A percentile compares a stretch with the other conserved stretches of the same genome.
Evolutionary conservation across 1,140 invertebrate species (phyloP).

Genomic region (Eriosoma lanigerum): DNA sequence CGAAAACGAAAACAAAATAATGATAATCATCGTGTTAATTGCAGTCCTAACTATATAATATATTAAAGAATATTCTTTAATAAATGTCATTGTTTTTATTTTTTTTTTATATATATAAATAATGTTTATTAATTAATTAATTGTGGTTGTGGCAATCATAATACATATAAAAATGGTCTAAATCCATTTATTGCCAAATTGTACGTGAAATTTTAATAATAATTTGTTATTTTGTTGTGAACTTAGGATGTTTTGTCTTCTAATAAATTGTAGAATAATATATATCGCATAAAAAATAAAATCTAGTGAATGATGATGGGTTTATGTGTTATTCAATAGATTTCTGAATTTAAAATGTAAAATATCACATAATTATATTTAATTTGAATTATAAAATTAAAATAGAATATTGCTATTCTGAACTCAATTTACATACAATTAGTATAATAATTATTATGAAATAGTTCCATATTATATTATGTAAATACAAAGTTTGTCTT

Average conservation of each 20-base stretch:
- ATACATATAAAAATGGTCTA: no score
- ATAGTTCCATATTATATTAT: no score
- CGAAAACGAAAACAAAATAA: constrained; percentile 46
- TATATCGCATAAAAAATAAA: no score
- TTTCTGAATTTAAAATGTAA: not conserved
- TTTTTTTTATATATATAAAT: constrained; percentile 7
- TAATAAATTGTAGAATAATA: not conserved
- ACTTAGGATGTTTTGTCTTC: not conserved
- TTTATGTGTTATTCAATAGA: no score
- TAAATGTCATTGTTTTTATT: constrained; percentile 3
- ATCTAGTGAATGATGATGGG: not conserved
- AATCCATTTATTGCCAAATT: constrained; percentile 11
- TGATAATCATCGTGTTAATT: not conserved
- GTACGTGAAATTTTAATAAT: not conserved
- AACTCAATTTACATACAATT: no score
- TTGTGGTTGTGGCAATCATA: not conserved
- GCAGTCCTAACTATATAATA: no score
- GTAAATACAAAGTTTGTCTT: no score
- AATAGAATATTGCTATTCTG: no score
- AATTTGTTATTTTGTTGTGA: constrained; percentile 16
- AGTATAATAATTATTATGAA: no score
- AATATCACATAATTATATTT: no score
- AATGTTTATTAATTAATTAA: not conserved
- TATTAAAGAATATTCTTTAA: not conserved
- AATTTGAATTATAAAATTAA: no score